Evolutionary conservation across 2,888 invertebrate species (phyloP), one percentile per base, ranked within the genome.

Genomic region (Phyto melanocephala): DNA sequence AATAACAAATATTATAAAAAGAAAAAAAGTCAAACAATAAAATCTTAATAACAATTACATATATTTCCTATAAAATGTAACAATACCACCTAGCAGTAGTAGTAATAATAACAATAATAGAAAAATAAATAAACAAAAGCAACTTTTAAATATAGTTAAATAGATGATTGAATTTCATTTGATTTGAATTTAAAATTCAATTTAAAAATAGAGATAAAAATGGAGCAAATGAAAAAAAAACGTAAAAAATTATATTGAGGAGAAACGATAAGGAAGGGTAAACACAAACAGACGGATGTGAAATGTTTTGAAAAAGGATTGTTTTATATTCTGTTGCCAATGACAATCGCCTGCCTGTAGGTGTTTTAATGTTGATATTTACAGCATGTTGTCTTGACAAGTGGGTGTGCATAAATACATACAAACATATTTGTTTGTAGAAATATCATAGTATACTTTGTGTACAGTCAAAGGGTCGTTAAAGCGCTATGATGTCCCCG

Each of bases 171-270:
- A 28, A 28, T 28, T 28, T 28, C n/a, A 67, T 42, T 54, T 63
- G n/a, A 67, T 47, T 52, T 71, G 50, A 17, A 35, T 54, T 62
- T 56, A 13, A 56, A 52, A 58, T 70, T 56, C 13, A 54, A 70
- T 58, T 56, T 80, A 37, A 52, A 33, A 11, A 65, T 56, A 28
- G 35, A 54, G 79, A 33, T 63, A 24, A 54, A 60, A 56, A 75
- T 33, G 60, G 70, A 54, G 10, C 28, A 28, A 28, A 28, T 28
- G 4, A 28, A 28, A 28, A 28, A 28, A 28, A 28, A 28, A n/a
- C 11, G 28, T 40, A 2, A 42, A 42, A 17, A 40, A 42, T 42
- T 17, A 28, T 10, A 28, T 17, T 4, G 33, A 45, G 10, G 2
- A 6, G 7, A 35, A 20, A 65, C 50, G n/a, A n/a, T n/a, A n/a